Evolutionary conservation across 37 sponge, comb jelly and placozoan genomes (phyloP), one percentile per base, ranked within the genome.

Genomic region (Eunapius fragilis): DNA sequence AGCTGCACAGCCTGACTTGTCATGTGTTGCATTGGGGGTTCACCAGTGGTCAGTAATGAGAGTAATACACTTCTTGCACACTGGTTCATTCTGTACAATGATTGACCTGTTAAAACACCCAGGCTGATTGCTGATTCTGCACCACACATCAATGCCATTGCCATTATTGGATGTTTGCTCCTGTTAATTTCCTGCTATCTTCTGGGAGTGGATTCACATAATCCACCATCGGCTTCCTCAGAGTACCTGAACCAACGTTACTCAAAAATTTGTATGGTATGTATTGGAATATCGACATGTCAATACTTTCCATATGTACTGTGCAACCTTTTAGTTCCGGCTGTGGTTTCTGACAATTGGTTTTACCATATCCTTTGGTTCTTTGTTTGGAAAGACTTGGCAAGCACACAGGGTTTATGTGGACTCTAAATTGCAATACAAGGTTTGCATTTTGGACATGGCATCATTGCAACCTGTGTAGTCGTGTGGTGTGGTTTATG

Each of bases 341-440:
- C 31, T 81, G 30, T 88, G 88, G 88, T 13, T 81, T 2, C 81
- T 81, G 2, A 82, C 82, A 24, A 3, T 88, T 76, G 88, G 88
- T 28, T 88, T 88, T 78, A 75, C 88, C 0, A 48, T 88, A 30
- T 88, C 88, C 12, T 88, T 88, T 82, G 88, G 88, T 22, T 76
- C 88, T 5, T 70, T 82, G 24, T 88, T 88, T 69, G 45, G 77
- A 11, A 88, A 88, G 50, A 50, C 68, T 0, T 88, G 82, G 82
- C 88, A 88, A 77, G 77, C 32, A 0, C 82, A 88, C 72, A 76
- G 82, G 24, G 49, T 88, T n/a, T 88, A 88, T 50, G 76, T 71
- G 5, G 75, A 72, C 47, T 26, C 38, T 7, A 70, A 1, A 17
- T 30, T 82, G 19, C 81, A 68, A 68, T 31, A 74, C 0, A 25